Evolutionary conservation across 2,888 invertebrate species (phyloP), one percentile per base, ranked within the genome.

Genomic region (Stenolophus ochropezus): DNA sequence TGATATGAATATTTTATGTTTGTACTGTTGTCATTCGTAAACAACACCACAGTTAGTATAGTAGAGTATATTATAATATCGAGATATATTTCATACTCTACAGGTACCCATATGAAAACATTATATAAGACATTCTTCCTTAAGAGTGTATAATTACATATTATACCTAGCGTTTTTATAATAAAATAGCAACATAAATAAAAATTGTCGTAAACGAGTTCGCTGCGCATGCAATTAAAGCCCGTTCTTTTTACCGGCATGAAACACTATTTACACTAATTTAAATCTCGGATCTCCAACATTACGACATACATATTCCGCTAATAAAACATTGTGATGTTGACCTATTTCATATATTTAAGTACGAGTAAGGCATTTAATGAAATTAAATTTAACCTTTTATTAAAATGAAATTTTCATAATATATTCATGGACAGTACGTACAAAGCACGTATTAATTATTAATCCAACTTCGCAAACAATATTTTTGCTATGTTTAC

Each of bases 381-480:
- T 11, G 11, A 61, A 61, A 61, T 61, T 61, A 61, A 25, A 61
- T 61, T 61, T 61, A 3, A 61, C 61, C 61, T 61, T 61, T 61
- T 61, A 61, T 61, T 61, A 61, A 61, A 61, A 61, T 61, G 61
- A 61, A 61, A 61, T 25, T 61, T 61, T 61, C 61, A 61, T 61
- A 61, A 61, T 25, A 61, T 61, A 61, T 61, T 25, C 23, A 61
- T 23, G 61, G 14, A 61, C 23, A 61, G n/a, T n/a, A n/a, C n/a
- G n/a, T n/a, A 25, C 61, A 61, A 61, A 61, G 61, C 21, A 61
- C 61, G 20, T 56, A 23, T 61, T 14, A 61, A 61, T 61, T 23
- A 61, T 61, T 61, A 61, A 61, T 61, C 18, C 11, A 42, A 42
- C 33, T 42, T 42, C 11, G 33, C 33, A 42, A 42, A 42, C 33